Conservation (phyloP, 2,113 vertebrate genomes). For the Corythornis cristatus region DNA sequence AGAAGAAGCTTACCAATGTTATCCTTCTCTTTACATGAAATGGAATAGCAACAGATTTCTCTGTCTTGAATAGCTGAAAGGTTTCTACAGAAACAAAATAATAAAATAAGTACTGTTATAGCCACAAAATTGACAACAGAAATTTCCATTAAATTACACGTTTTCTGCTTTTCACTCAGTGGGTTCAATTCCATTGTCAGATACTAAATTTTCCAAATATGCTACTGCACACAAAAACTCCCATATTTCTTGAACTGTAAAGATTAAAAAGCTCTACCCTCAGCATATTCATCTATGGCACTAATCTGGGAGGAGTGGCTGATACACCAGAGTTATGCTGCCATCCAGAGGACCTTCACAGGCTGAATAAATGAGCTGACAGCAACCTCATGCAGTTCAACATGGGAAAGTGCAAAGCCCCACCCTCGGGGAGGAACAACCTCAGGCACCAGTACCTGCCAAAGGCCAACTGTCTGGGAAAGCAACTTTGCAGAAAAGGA, state of each 20-base stretch:
- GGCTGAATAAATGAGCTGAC: neutral
- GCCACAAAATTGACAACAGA: neutral
- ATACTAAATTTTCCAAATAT: neutral
- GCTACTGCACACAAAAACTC: neutral
- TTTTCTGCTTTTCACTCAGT: neutral
- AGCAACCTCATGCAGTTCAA: neutral
- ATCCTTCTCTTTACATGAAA: constrained; percentile 89
- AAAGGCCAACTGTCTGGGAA: neutral
- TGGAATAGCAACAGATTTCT: constrained; percentile 86
- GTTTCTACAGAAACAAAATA: constrained; percentile 71
- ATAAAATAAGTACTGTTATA: neutral
- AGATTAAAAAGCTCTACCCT: neutral
- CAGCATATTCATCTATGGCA: neutral
- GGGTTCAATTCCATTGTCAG: neutral
- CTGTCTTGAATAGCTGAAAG: constrained; percentile 85
- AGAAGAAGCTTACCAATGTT: constrained; percentile 79
- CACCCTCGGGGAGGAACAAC: neutral
- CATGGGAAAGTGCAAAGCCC: neutral
- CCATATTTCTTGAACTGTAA: neutral
- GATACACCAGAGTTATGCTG: rapidly evolving
- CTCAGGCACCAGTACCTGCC: neutral
- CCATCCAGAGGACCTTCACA: neutral
- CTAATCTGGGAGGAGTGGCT: neutral
- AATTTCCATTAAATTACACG: neutral
- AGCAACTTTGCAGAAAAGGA: neutral